A percentile compares a stretch with the other conserved stretches of the same genome.
Evolutionary conservation across 92 coral and sea anemone genomes (phyloP).

Genomic region (Epizoanthus illoricatus): DNA sequence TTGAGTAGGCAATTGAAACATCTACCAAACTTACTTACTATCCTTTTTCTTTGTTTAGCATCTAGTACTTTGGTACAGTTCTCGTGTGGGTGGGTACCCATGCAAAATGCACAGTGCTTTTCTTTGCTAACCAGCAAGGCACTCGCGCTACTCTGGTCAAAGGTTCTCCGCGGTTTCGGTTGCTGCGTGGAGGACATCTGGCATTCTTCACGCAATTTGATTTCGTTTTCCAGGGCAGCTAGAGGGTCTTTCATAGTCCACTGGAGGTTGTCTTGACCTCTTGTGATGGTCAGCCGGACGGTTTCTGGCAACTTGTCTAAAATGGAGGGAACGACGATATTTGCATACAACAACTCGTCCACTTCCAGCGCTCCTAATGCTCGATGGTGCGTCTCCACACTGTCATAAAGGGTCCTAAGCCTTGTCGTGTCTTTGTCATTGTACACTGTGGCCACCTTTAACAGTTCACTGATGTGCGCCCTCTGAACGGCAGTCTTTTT

Average conservation of each 20-base stretch:
- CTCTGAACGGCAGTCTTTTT: constrained; percentile 50
- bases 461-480: constrained; percentile 53
- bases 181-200: neutral
- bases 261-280: neutral
- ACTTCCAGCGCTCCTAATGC: constrained; percentile 48
- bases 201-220: constrained; percentile 38
- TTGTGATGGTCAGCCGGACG: neutral
- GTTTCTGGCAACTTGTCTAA: constrained; percentile 51
- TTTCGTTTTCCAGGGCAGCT: constrained; percentile 23
- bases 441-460: constrained; percentile 30
- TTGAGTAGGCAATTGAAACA: neutral
- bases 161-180: neutral
- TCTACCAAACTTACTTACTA: neutral
- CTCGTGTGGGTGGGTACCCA: neutral
- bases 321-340: constrained; percentile 44
- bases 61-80: neutral
- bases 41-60: neutral
- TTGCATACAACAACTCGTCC: constrained; percentile 42
- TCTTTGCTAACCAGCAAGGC: neutral
- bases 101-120: no score
- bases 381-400: constrained; percentile 43
- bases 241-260: constrained; percentile 47
- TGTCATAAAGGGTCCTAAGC: constrained; percentile 51
- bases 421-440: constrained; percentile 42
- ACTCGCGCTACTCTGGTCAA: neutral